Conservation (phyloP, 2,797 vertebrate genomes). For the Channa striata region DNA sequence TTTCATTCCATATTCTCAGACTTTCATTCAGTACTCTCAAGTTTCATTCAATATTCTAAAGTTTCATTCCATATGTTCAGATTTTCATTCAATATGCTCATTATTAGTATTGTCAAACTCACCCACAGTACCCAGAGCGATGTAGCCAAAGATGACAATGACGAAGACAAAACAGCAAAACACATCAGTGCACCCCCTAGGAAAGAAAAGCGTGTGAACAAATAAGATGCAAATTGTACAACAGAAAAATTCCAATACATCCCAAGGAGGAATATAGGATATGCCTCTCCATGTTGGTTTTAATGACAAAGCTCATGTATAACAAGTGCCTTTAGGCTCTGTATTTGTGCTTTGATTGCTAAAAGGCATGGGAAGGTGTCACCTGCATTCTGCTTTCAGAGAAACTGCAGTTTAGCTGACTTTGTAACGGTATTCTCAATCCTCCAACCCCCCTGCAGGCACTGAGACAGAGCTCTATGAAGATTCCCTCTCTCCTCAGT, state of each 20-base stretch:
- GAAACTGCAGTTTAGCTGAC: slow-evolving; percentile 42
- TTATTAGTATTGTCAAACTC: slow-evolving; percentile 81
- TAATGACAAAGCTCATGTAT: slow-evolving; percentile 2
- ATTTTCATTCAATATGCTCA: no score
- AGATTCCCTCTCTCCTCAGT: slow-evolving; percentile 47
- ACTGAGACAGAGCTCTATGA: slow-evolving; percentile 64
- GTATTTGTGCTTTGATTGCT: slow-evolving; percentile 24
- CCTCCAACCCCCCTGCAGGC: slow-evolving; percentile 62
- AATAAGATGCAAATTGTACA: slow-evolving; percentile 1
- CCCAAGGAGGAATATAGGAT: not conserved
- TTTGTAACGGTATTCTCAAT: slow-evolving; percentile 67
- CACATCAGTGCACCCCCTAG: slow-evolving; percentile 92
- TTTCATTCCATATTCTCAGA: no score
- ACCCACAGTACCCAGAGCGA: slow-evolving; percentile 92
- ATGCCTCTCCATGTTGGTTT: no score
- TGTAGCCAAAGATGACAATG: slow-evolving; percentile 91
- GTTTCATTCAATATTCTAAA: no score
- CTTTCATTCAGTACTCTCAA: no score
- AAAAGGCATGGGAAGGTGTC: slow-evolving; percentile 54
- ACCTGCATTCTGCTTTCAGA: slow-evolving; percentile 40
- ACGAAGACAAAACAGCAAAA: slow-evolving; percentile 94
- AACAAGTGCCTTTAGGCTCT: slow-evolving; percentile 16
- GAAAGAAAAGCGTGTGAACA: slow-evolving; percentile 33
- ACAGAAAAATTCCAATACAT: slow-evolving; percentile 4
- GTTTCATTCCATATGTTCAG: no score